Base-by-base conservation (phyloP, 1,140 invertebrate species). In the Aplysia californica region DNA sequence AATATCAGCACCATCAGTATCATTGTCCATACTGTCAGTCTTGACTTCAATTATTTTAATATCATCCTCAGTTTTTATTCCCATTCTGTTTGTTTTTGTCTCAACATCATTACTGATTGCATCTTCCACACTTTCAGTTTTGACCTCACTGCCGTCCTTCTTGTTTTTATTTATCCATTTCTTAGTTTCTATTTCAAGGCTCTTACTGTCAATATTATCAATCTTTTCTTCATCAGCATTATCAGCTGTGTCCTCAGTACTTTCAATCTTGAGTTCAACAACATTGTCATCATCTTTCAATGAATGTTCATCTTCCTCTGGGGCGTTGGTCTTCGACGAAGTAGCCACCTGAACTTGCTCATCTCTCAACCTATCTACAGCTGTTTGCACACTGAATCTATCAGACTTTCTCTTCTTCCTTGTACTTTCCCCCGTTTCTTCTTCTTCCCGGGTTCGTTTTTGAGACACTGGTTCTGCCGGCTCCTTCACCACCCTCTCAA, bases 41-140 rank as follows among this genome's bases (percentile, higher is more conserved):
- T 56, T 20, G 33, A 18, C 41, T 35, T 67, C 59, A 1, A 26
- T 58, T 0, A 26, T 21, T 26, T 58, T 35, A 44, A 44, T 75
- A 56, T 69, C 78, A 23, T 75, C 66, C n/a, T 75, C 76, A n/a
- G 38, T 36, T 31, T 75, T 77, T 23, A 74, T 55, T 75, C 79
- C 70, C 10, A 73, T 38, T n/a, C 61, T 44, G 3, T 72, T 36
- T 56, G 2, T 58, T 33, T 59, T 26, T 21, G 50, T n/a, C 26
- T 36, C 36, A 31, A 15, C 31, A 50, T 55, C 44, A 31, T 35
- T 29, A 20, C 1, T 29, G 3, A 35, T 59, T 26, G 35, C 29
- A 10, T 18, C 38, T 5, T 26, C 73, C 31, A n/a, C n/a, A 21
- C 21, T 35, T 21, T 56, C 56, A 64, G 15, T n/a, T 18, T 38